Percentiles rank a stretch among this genome's conserved stretches.
Conservation (phyloP, 1,140 invertebrate genomes). For the Aphelinus certus region DNA sequence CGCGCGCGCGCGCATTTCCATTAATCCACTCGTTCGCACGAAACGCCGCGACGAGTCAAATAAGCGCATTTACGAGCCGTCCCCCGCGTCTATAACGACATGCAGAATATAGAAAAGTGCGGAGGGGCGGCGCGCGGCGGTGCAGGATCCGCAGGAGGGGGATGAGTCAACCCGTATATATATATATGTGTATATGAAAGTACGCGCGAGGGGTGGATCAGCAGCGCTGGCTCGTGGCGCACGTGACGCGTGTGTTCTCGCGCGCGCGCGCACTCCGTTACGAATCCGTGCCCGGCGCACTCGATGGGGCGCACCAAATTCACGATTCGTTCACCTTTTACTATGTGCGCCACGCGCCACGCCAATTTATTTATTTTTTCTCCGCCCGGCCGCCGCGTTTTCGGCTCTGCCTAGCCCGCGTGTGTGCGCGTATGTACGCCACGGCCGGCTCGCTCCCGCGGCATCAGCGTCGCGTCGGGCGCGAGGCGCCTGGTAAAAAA, state of each 20-base stretch:
- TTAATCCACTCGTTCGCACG: no score
- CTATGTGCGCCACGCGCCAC: background rate
- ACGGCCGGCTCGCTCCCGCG: no score
- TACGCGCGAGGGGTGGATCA: no score
- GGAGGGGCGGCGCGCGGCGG: background rate
- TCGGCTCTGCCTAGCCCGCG: no score
- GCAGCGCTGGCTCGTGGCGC: no score
- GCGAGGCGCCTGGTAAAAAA: no score
- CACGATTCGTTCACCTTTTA: conserved; percentile 25
- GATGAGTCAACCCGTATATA: background rate
- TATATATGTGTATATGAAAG: no score
- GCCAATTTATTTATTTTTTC: conserved; percentile 10
- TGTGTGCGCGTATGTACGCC: no score
- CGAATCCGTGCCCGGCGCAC: background rate
- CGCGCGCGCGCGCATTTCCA: no score
- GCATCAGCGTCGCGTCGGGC: no score
- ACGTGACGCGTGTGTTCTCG: no score
- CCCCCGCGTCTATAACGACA: conserved; percentile 13
- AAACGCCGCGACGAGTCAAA: background rate
- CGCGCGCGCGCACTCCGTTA: background rate
- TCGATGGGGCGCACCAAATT: conserved; percentile 5
- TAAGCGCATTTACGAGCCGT: background rate
- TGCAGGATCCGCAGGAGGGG: background rate
- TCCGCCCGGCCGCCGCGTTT: conserved; percentile 36
- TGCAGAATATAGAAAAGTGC: background rate